Conservation (phyloP, 2,113 vertebrate genomes). For the Probosciger aterrimus region DNA sequence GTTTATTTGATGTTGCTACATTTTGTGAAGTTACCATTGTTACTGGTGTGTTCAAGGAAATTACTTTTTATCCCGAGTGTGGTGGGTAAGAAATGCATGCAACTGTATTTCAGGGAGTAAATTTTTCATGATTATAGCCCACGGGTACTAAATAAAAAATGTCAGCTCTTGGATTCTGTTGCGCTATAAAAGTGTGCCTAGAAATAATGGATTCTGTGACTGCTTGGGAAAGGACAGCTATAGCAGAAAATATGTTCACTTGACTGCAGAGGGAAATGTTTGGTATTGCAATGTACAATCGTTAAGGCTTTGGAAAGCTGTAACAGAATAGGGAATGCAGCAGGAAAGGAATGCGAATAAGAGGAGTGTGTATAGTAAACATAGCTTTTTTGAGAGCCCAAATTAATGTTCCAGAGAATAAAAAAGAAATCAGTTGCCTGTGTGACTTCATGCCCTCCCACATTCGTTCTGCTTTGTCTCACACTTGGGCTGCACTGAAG, state of each 20-base stretch:
- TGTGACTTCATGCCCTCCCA: slow-evolving; percentile 9
- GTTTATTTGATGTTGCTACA: slow-evolving; percentile 34
- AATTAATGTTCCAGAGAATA: neutral
- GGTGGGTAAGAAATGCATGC: slow-evolving; percentile 45
- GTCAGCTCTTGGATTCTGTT: slow-evolving; percentile 51
- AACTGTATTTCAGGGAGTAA: slow-evolving; percentile 57
- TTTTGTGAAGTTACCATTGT: slow-evolving; percentile 33
- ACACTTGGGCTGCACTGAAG: neutral
- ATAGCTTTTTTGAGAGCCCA: neutral
- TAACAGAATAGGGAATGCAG: neutral
- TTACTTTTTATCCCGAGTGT: slow-evolving; percentile 38
- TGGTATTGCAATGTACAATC: neutral
- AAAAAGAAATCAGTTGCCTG: neutral
- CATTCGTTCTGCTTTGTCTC: slow-evolving; percentile 9
- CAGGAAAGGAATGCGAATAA: neutral
- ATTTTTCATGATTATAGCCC: slow-evolving; percentile 66
- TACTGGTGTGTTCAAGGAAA: slow-evolving; percentile 23
- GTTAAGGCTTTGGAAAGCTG: neutral
- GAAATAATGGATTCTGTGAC: slow-evolving; percentile 46
- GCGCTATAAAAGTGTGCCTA: neutral
- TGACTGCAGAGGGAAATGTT: neutral
- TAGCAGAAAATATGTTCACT: neutral
- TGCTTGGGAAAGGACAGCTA: slow-evolving; percentile 4
- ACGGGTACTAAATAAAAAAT: slow-evolving; percentile 68
- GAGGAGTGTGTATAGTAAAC: neutral